These are phyloP conservation scores for Maconellicoccus hirsutus DNA, from an alignment of 1,140 invertebrate species.

Conservation along the genomic window DNA sequence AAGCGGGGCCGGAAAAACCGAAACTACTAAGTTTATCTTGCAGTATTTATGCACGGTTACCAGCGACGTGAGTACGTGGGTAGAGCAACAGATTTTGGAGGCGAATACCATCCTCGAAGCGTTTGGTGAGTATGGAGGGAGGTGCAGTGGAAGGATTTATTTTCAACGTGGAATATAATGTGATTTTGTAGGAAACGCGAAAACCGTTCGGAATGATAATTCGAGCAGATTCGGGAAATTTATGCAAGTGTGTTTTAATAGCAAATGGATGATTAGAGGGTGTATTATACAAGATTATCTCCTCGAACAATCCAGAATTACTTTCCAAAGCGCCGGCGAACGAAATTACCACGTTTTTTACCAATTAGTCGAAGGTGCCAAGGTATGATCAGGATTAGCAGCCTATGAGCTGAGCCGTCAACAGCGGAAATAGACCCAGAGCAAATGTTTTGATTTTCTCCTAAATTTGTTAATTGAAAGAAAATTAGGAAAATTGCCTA, in stretches of 20 bases:
- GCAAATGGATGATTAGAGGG: constrained; percentile 77
- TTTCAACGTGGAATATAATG: too few species aligned
- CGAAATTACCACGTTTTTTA: constrained; percentile 98
- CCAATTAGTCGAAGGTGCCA: constrained; percentile 77
- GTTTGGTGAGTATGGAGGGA: constrained; percentile 66
- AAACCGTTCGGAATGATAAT: constrained; percentile 94
- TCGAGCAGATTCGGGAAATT: constrained; percentile 96
- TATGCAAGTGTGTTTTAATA: constrained; percentile 91
- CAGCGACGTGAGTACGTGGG: constrained; percentile 80
- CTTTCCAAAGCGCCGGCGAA: constrained; percentile 80
- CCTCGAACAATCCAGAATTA: constrained; percentile 89
- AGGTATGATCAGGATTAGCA: too few species aligned
- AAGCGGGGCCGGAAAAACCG: constrained; percentile 94
- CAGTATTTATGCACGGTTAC: constrained; percentile 90
- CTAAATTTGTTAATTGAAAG: too few species aligned
- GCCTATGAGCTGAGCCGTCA: too few species aligned
- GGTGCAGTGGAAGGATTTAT: too few species aligned
- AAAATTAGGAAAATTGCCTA: too few species aligned
- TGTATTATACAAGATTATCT: constrained; percentile 93
- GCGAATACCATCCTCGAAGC: constrained; percentile 87
- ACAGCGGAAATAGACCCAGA: too few species aligned
- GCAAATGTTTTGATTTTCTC: too few species aligned
- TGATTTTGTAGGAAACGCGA: constrained; percentile 71
- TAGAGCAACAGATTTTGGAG: constrained; percentile 87
- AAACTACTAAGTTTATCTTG: constrained; percentile 88